phyloP scores from a whole-genome alignment of 2,888 invertebrate genomes.

The Drosophila diplacantha region DNA sequence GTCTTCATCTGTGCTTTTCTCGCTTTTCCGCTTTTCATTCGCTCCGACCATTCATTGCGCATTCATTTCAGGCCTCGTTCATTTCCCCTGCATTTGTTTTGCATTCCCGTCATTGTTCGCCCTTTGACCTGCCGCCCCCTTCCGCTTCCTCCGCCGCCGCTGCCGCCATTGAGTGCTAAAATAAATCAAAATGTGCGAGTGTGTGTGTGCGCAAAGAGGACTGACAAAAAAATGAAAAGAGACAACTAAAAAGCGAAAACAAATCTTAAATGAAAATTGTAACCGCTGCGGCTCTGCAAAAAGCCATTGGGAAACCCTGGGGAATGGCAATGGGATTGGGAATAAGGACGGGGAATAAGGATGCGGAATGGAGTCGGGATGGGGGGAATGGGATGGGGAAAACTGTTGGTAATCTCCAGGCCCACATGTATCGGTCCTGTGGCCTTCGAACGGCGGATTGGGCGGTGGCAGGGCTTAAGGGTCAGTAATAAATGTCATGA shows the following conservation, averaged over 20 bases:
- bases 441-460: conserved; percentile 36
- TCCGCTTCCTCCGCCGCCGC: conserved; percentile 11
- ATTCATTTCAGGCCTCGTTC: conserved; percentile 52
- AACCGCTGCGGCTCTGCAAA: conserved; percentile 55
- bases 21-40: conserved; percentile 44
- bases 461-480: conserved; percentile 56
- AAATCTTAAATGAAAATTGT: conserved; percentile 73
- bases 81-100: conserved; percentile 60
- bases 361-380: not conserved
- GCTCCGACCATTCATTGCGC: conserved; percentile 50
- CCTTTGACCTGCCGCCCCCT: conserved; percentile 28
- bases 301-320: conserved; percentile 40
- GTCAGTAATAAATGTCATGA: conserved; percentile 73
- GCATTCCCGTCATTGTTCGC: conserved; percentile 46
- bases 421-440: conserved; percentile 41
- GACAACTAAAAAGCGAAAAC: conserved; percentile 49
- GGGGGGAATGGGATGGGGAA: conserved; percentile 11
- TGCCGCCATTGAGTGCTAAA: conserved; percentile 61
- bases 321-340: conserved; percentile 9
- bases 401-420: conserved; percentile 56
- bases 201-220: conserved; percentile 28
- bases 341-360: conserved; percentile 2
- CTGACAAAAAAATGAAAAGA: conserved; percentile 20
- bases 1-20: conserved; percentile 44
- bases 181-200: conserved; percentile 62